Percentiles rank a stretch among this genome's conserved stretches.
phyloP scores from a whole-genome alignment of 2,888 invertebrate species.

The Eupithecia insigniata region DNA sequence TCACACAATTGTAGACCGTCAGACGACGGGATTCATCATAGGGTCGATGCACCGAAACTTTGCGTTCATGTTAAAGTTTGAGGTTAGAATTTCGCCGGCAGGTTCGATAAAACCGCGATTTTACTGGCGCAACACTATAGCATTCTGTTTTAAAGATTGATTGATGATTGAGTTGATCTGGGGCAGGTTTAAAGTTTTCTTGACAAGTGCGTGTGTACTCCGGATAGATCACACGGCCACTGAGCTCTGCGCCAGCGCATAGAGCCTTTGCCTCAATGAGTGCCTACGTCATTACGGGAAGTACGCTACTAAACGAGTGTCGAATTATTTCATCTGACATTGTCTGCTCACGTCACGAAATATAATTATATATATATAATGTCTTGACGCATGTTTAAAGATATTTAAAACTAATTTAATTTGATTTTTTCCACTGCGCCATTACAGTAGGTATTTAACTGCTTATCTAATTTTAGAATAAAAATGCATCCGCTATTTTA shows the following conservation, averaged over 20 bases:
- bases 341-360: constrained; percentile 66
- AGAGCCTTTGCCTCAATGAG: constrained; percentile 75
- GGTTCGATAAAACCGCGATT: constrained; percentile 38
- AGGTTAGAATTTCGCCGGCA: constrained; percentile 65
- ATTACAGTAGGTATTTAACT: background rate
- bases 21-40: constrained; percentile 49
- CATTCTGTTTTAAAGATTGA: constrained; percentile 14
- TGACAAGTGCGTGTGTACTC: constrained; percentile 78
- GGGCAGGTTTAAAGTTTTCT: constrained; percentile 47
- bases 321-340: constrained; percentile 66
- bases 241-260: constrained; percentile 73
- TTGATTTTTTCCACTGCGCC: constrained; percentile 10
- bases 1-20: constrained; percentile 68
- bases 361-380: constrained; percentile 61
- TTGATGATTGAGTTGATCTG: constrained; percentile 14
- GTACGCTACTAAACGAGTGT: constrained; percentile 75
- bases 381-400: constrained; percentile 60
- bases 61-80: constrained; percentile 61
- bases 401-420: constrained; percentile 32
- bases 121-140: constrained; percentile 25
- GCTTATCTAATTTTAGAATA: background rate
- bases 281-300: constrained; percentile 80
- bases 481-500: background rate
- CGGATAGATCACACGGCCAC: constrained; percentile 80
- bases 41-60: constrained; percentile 58